Evolutionary conservation across 2,113 vertebrate species (phyloP).

Genomic region (Microcebus ravelobensis): DNA sequence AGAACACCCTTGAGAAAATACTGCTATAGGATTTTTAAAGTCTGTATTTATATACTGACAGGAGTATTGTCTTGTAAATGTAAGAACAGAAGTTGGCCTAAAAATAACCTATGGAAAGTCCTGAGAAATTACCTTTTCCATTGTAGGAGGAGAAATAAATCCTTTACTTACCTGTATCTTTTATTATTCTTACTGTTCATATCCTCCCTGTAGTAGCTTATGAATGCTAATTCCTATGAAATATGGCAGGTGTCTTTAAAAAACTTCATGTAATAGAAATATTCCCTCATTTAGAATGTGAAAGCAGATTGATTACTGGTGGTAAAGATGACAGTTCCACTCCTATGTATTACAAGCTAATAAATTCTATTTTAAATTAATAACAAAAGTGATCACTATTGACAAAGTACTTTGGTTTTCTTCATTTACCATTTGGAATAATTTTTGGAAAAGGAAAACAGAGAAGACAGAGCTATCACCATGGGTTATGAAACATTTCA

Average conservation of each 20-base stretch:
- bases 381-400: not conserved
- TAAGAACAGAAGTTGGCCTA: not conserved
- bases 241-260: not conserved
- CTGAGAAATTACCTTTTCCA: not conserved
- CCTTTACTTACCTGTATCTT: not conserved
- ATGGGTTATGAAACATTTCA: not conserved
- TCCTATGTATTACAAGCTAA: not conserved
- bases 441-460: not conserved
- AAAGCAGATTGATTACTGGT: not conserved
- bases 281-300: not conserved
- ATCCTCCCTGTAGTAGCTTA: not conserved
- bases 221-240: not conserved
- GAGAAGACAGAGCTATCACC: not conserved
- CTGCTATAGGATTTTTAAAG: not conserved
- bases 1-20: not conserved
- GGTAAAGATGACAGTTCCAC: not conserved
- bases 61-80: not conserved
- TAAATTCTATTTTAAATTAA: conserved; percentile 8
- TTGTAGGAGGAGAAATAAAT: not conserved
- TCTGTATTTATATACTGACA: not conserved
- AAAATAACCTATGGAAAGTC: not conserved
- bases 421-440: conserved; percentile 38
- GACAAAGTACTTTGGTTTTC: not conserved
- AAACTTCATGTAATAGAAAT: not conserved
- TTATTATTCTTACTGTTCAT: not conserved